Conservation (phyloP, 2,888 invertebrate genomes). For the Rhopalosiphum nymphaeae region DNA sequence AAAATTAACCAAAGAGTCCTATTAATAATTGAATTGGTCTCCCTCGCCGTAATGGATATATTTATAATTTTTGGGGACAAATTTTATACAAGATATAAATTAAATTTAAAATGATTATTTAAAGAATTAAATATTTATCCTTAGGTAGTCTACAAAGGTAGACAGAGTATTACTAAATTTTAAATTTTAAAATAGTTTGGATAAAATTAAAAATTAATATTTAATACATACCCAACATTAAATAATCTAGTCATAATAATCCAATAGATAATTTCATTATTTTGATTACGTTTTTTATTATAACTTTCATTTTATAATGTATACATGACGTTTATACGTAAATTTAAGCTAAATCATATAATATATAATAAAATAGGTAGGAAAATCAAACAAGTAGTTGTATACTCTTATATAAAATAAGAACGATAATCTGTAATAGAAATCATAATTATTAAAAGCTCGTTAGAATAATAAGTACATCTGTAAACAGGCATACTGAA, state of each 20-base stretch:
- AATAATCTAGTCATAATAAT: not conserved
- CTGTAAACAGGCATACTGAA: not conserved
- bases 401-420: not conserved
- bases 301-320: not conserved
- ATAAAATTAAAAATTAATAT: not conserved
- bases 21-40: not conserved
- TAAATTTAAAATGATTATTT: not conserved
- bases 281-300: not conserved
- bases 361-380: not conserved
- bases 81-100: not conserved
- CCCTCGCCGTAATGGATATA: not conserved
- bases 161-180: not conserved
- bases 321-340: not conserved
- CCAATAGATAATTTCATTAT: not conserved
- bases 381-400: not conserved
- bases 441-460: conserved; percentile 9
- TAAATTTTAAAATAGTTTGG: not conserved
- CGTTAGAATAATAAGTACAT: conserved; percentile 36
- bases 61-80: not conserved
- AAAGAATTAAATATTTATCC: not conserved
- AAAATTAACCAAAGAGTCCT: not conserved
- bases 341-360: not conserved
- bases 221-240: not conserved
- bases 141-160: not conserved
- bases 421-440: not conserved